Evolutionary conservation across 2,113 vertebrate genomes (phyloP).

Genomic region (Engystomops pustulosus): DNA sequence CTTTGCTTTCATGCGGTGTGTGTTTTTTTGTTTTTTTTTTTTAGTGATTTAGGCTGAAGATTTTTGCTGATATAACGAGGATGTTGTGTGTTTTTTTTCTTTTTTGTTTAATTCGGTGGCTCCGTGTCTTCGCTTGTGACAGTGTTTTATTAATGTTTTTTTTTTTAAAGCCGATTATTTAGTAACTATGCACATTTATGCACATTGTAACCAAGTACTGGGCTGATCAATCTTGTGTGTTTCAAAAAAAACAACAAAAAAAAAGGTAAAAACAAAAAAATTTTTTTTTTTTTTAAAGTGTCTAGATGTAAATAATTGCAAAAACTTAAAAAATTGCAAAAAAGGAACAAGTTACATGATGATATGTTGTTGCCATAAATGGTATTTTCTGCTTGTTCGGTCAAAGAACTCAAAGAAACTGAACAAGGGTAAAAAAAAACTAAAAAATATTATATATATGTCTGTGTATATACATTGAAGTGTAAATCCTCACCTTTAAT

Average conservation of each 20-base stretch:
- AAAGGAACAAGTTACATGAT: slow-evolving; percentile 80
- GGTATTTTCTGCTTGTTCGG: slow-evolving; percentile 84
- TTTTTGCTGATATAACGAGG: slow-evolving; percentile 80
- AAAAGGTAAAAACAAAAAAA: slow-evolving; percentile 55
- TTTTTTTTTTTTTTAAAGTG: slow-evolving; percentile 78
- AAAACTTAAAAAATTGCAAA: slow-evolving; percentile 66
- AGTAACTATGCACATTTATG: slow-evolving; percentile 76
- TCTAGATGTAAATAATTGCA: slow-evolving; percentile 72
- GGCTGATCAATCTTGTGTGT: slow-evolving; percentile 83
- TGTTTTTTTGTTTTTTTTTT: too few relatives aligned
- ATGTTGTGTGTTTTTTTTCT: slow-evolving; percentile 74
- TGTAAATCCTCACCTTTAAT: slow-evolving; percentile 37
- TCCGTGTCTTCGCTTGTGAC: slow-evolving; percentile 78
- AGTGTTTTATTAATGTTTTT: slow-evolving; percentile 78
- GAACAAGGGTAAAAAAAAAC: slow-evolving; percentile 76
- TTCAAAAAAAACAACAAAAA: slow-evolving; percentile 71
- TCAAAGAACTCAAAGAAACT: slow-evolving; percentile 68
- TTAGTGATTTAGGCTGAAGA: slow-evolving; percentile 79
- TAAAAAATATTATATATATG: too few relatives aligned
- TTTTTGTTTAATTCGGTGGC: slow-evolving; percentile 77
- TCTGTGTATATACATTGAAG: slow-evolving; percentile 1
- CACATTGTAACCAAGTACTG: slow-evolving; percentile 92
- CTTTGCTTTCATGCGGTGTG: slow-evolving; percentile 94
- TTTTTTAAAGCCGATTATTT: slow-evolving; percentile 80
- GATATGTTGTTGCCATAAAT: slow-evolving; percentile 84